Evolutionary conservation across 2,113 vertebrate genomes (phyloP), one percentile per base, ranked within the genome.

Genomic region (Mustela nigripes): DNA sequence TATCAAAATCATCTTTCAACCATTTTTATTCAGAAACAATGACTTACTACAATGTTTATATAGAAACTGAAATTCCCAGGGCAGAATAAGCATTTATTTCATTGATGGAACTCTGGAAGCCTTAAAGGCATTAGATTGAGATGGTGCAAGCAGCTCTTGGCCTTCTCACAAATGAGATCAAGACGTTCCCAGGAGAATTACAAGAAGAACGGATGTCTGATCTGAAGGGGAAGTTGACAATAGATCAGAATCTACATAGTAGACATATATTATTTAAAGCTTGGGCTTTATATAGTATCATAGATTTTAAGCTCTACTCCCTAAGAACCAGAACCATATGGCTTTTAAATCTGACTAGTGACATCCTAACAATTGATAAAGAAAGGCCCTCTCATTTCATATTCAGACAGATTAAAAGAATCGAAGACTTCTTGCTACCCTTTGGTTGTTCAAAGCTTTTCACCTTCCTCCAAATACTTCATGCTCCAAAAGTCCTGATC

Each of bases 1-100:
- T 56, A 96, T 33, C 62, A 82, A 86, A 83, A 88, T 73, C 28
- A 28, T 39, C 56, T 88, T 95, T 85, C 67, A 74, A 82, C 33
- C 10, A 81, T 53, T 87, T 97, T 90, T 90, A 80, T 93, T 93
- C 45, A 78, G 67, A 84, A 97, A 97, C 45, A 95, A 94, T 84
- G 31, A 65, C 21, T 89, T 87, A 58, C 63, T 73, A 26, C 2
- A 73, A 22, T 71, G 58, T 89, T 92, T 73, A 92, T 87, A 88
- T 87, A 92, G 80, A 76, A 95, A 74, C 7, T 60, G n/a, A 95
- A 50, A 73, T 84, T 84, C 56, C 53, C 86, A 58, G 39, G 42
- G 24, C 1, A 60, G 80, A 92, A 89, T 91, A 82, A 76, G 31
- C 63, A 80, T 24, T 94, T 93, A 62, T 39, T 89, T 85, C 60